Conservation (phyloP, 2,797 vertebrate genomes). For the Kryptopterus vitreolus region DNA sequence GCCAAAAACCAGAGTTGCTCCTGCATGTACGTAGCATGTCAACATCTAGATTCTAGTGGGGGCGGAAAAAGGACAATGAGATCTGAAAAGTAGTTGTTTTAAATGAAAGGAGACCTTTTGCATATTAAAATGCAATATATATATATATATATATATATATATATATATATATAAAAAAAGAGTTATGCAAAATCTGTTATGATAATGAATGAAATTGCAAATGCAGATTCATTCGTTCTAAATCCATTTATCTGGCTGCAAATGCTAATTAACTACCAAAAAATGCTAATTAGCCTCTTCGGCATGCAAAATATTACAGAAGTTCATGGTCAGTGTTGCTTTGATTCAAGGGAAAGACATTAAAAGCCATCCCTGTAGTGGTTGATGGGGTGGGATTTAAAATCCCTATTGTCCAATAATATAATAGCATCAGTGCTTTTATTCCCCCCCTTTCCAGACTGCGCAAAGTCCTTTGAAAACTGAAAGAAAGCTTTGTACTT, state of each 20-base stretch:
- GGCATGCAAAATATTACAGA: background rate
- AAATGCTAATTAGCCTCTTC: background rate
- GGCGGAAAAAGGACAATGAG: too few species aligned
- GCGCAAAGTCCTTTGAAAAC: background rate
- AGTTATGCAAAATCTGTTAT: too few species aligned
- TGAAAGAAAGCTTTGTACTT: background rate
- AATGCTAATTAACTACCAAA: background rate
- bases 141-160: too few species aligned
- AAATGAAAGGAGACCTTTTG: too few species aligned
- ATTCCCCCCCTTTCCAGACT: background rate
- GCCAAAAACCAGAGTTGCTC: slow-evolving; percentile 31
- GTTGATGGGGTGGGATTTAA: background rate
- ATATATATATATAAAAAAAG: too few species aligned
- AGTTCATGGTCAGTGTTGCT: background rate
- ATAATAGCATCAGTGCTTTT: background rate
- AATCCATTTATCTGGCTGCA: background rate
- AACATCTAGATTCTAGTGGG: too few species aligned
- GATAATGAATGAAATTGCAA: too few species aligned
- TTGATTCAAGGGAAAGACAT: background rate
- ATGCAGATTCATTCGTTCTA: too few species aligned
- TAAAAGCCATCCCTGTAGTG: background rate
- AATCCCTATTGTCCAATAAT: background rate
- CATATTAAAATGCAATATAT: too few species aligned
- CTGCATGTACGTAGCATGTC: background rate
- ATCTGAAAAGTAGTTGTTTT: too few species aligned